Conservation (phyloP, 2,797 vertebrate species). For the Ctenopoma multispine region DNA sequence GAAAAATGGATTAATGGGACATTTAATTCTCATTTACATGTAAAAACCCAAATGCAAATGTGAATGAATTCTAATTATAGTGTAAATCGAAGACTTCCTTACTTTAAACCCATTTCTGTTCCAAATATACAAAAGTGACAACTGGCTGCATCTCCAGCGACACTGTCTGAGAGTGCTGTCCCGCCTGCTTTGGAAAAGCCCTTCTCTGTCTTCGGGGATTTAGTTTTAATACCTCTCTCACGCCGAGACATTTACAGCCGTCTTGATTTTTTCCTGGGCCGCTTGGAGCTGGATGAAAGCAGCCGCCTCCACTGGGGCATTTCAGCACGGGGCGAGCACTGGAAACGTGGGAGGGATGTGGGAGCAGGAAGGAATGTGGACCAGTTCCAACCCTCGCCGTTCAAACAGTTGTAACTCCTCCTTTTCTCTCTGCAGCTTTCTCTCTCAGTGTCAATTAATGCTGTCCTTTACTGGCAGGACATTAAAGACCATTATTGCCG, state of each 20-base stretch:
- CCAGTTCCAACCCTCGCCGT: constrained; percentile 51
- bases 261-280: constrained; percentile 73
- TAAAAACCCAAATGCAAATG: background rate
- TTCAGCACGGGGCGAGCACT: constrained; percentile 55
- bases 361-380: constrained; percentile 68
- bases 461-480: constrained; percentile 17
- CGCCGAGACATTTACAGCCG: constrained; percentile 67
- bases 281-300: constrained; percentile 79
- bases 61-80: no score
- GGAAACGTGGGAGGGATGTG: constrained; percentile 66
- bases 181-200: constrained; percentile 57
- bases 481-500: constrained; percentile 20
- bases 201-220: constrained; percentile 50
- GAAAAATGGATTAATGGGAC: background rate
- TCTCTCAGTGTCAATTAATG: constrained; percentile 29
- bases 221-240: constrained; percentile 73
- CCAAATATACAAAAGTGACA: background rate
- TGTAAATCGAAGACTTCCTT: background rate
- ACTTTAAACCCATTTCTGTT: background rate
- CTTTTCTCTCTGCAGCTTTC: constrained; percentile 9
- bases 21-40: background rate
- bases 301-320: constrained; percentile 54
- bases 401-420: constrained; percentile 27
- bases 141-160: background rate
- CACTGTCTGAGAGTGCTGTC: background rate